Evolutionary conservation across 1,140 invertebrate species (phyloP), one percentile per base, ranked within the genome.

Genomic region (Bradysia coprophila): DNA sequence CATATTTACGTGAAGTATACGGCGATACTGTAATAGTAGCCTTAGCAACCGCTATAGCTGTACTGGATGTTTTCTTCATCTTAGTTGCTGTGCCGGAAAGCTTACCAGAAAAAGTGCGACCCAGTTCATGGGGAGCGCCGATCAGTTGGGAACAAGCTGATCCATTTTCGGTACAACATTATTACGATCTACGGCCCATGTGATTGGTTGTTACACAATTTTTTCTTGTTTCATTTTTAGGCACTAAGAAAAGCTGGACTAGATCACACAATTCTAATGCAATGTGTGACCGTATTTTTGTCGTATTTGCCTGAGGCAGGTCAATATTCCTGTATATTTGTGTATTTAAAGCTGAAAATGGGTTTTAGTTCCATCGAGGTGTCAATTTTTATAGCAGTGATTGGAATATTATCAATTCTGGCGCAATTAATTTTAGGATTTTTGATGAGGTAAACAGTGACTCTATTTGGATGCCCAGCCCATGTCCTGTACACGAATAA

Each of bases 241-340:
- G 78, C 89, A n/a, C 59, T 95, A 44, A 66, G 81, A 41, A 89
- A 94, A 66, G 89, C 98, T 47, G 89, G 93, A 45, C 85, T 91
- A 52, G 95, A 98, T 61, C 79, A 86, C 49, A 93, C 93, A 43
- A 92, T 98, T 52, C 68, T 98, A 47, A 85, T 98, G 74, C 73
- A 98, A 47, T 97, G 93, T 66, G 81, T 95, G 45, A 88, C 94
- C 20, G 94, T 98, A 47, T 93, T 98, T 61, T 72, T 98, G 33
- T 97, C 92, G 21, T 98, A 98, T 67, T 68, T 98, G 49, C 94
- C 95, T n/a, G 96, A 99, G 63, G 84, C 84, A 22, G 94, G 94
- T 45, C 90, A 98, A 66, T 98, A 98, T 66, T 98, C 94, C 43
- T 98, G 94, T 67, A 98, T 99, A 67, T 98, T 99, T 69, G 94